Evolutionary conservation across 2,888 invertebrate species (phyloP).

Genomic region (Oligia latruncula): DNA sequence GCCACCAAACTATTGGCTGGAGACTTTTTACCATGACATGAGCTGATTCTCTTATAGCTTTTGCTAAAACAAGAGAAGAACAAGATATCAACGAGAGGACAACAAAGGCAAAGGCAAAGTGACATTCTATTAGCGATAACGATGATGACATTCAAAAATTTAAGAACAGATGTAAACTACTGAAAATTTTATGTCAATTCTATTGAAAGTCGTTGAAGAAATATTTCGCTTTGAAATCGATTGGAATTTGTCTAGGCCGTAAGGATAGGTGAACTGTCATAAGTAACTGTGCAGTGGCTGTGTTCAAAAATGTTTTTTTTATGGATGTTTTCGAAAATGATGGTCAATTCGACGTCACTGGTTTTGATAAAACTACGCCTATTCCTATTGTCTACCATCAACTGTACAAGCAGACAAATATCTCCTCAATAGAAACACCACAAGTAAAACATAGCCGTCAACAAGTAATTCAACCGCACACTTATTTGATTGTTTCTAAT

Average conservation of each 20-base stretch:
- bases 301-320: neutral
- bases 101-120: neutral
- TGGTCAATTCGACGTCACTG: neutral
- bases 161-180: neutral
- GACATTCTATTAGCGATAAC: neutral
- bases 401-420: neutral
- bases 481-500: constrained; percentile 55
- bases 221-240: neutral
- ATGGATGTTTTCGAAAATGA: neutral
- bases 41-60: neutral
- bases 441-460: constrained; percentile 16
- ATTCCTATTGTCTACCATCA: neutral
- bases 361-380: too few relatives aligned
- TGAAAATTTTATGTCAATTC: neutral
- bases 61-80: neutral
- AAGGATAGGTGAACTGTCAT: neutral
- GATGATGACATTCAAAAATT: neutral
- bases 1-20: neutral
- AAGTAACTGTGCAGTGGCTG: neutral
- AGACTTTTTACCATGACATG: too few relatives aligned
- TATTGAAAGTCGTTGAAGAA: neutral
- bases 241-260: neutral
- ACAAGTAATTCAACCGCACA: constrained; percentile 37
- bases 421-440: neutral
- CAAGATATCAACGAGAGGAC: neutral